Percentiles rank a stretch among this genome's conserved stretches.
Evolutionary conservation across 2,113 vertebrate species (phyloP).

Genomic region (Chamaetylas fuelleborni): DNA sequence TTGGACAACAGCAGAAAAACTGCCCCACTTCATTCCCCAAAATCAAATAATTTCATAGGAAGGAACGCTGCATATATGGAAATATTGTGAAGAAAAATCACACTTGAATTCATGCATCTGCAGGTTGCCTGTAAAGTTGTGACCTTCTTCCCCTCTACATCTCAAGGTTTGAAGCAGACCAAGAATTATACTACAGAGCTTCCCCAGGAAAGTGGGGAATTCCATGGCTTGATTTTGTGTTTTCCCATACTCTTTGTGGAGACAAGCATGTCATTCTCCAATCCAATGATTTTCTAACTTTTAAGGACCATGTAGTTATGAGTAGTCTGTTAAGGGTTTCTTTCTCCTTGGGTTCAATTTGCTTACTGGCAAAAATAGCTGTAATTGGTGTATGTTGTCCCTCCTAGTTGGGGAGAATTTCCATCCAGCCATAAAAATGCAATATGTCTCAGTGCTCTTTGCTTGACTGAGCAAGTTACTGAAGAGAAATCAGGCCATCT

Average conservation of each 20-base stretch:
- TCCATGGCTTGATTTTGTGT: background rate
- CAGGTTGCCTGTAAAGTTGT: background rate
- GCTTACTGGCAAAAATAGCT: background rate
- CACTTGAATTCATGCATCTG: background rate
- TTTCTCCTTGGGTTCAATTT: background rate
- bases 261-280: background rate
- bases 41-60: background rate
- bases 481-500: slow-evolving; percentile 7
- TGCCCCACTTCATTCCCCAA: background rate
- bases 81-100: background rate
- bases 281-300: background rate
- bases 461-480: background rate
- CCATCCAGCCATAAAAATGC: slow-evolving; percentile 1
- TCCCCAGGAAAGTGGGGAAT: background rate
- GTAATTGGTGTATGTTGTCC: background rate
- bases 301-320: background rate
- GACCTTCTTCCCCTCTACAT: background rate
- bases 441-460: background rate
- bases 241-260: background rate
- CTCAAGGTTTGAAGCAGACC: background rate
- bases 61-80: background rate
- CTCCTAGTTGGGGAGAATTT: background rate
- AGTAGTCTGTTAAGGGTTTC: background rate
- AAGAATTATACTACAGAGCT: background rate
- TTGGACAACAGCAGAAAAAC: background rate